A percentile compares a stretch with the other conserved stretches of the same genome.
These are phyloP conservation scores for Erpornis zantholeuca DNA, from an alignment of 2,113 vertebrate species.

Conservation along the genomic window DNA sequence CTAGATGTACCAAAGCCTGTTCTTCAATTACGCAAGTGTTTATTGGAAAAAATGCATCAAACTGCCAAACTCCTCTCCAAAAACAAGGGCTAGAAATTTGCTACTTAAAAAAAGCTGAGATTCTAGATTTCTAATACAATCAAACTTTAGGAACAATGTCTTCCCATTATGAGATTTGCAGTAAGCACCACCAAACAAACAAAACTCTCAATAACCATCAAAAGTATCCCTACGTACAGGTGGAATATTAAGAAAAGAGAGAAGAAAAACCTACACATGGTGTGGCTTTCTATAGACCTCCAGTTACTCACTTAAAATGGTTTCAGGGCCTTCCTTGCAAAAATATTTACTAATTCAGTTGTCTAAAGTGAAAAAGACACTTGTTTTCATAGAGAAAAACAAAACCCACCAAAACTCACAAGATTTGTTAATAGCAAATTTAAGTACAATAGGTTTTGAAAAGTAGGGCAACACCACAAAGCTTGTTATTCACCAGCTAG, in stretches of 20 bases:
- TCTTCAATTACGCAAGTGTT: not conserved
- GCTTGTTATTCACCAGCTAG: not conserved
- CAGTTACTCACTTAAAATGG: not conserved
- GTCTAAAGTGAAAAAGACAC: not conserved
- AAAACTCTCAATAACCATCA: not conserved
- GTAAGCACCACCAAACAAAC: not conserved
- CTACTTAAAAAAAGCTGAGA: not conserved
- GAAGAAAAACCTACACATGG: not conserved
- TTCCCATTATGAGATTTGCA: not conserved
- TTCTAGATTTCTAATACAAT: not conserved
- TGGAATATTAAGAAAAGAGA: not conserved
- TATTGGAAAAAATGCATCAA: not conserved
- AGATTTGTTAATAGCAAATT: not conserved
- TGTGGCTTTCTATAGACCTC: not conserved
- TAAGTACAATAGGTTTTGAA: not conserved
- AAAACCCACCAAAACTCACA: not conserved
- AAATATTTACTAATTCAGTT: not conserved
- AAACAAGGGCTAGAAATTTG: not conserved
- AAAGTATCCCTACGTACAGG: not conserved
- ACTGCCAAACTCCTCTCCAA: not conserved
- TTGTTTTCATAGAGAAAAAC: not conserved
- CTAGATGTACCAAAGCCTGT: not conserved
- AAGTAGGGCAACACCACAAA: conserved; percentile 24
- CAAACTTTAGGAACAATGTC: not conserved
- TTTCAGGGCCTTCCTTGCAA: not conserved